phyloP scores from a whole-genome alignment of 2,113 vertebrate species.

The Hystrix cristata region DNA sequence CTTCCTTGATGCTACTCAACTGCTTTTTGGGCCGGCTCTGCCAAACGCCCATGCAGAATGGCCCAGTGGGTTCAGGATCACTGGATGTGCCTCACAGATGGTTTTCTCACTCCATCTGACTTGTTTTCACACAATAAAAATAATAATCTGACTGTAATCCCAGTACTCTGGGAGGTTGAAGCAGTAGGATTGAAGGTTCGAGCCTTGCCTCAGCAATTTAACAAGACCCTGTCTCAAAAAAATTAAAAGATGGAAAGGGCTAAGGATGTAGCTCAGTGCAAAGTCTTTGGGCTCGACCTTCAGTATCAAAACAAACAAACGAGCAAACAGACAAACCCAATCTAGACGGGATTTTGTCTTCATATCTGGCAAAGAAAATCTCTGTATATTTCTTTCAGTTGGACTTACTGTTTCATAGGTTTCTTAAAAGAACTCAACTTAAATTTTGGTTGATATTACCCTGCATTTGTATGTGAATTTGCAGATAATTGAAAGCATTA shows the following conservation, averaged over 20 bases:
- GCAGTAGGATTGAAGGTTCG: not conserved
- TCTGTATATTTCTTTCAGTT: not conserved
- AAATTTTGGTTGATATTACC: not conserved
- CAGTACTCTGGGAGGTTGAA: not conserved
- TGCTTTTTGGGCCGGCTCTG: fast-evolving
- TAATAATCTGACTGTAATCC: not conserved
- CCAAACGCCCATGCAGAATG: fast-evolving
- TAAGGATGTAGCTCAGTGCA: not conserved
- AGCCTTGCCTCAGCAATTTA: not conserved
- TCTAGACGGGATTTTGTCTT: not conserved
- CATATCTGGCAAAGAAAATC: not conserved
- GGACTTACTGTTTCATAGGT: not conserved
- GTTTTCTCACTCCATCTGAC: too few species aligned
- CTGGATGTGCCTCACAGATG: fast-evolving
- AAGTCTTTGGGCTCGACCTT: not conserved
- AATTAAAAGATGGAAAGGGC: not conserved
- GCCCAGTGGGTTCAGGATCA: fast-evolving
- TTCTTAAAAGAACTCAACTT: not conserved
- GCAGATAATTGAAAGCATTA: not conserved
- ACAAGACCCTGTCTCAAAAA: not conserved
- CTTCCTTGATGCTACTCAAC: fast-evolving
- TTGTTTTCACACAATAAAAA: not conserved
- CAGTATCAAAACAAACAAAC: not conserved
- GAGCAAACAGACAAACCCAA: not conserved
- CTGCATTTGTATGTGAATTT: not conserved